phyloP scores from a whole-genome alignment of 1,140 invertebrate genomes.

The Hestina assimilis region DNA sequence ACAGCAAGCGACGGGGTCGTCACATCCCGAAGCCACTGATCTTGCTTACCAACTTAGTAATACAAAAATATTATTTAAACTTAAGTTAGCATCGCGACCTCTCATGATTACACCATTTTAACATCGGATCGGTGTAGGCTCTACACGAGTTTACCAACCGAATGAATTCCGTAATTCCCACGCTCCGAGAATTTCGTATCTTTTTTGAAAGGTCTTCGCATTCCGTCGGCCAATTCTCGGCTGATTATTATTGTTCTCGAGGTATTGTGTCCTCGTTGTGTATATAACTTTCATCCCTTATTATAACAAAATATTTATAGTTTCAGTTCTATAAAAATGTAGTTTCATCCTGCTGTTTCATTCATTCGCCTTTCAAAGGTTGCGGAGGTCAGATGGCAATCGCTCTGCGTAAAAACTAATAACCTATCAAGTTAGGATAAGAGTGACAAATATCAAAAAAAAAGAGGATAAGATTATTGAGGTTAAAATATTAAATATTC shows the following conservation, averaged over 20 bases:
- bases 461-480: no score
- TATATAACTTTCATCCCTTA: slow-evolving; percentile 13
- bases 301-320: background rate
- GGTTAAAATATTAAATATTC: no score
- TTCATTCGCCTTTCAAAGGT: no score
- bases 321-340: background rate
- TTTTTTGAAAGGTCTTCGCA: slow-evolving; percentile 20
- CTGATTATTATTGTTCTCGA: slow-evolving; percentile 26
- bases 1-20: no score
- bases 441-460: no score
- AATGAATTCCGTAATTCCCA: slow-evolving; percentile 27
- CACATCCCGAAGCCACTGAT: no score
- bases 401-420: no score
- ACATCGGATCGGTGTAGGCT: background rate
- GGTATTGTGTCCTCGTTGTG: slow-evolving; percentile 1
- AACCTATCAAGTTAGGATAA: no score
- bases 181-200: slow-evolving; percentile 20
- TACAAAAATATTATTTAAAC: background rate
- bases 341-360: no score
- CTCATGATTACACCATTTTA: background rate
- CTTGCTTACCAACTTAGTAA: no score
- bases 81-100: background rate
- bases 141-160: background rate
- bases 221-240: slow-evolving; percentile 22
- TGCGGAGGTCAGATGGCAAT: no score